A percentile compares a stretch with the other conserved stretches of the same genome.
Evolutionary conservation across 2,113 vertebrate species (phyloP).

Genomic region (Phrynocephalus versicolor): DNA sequence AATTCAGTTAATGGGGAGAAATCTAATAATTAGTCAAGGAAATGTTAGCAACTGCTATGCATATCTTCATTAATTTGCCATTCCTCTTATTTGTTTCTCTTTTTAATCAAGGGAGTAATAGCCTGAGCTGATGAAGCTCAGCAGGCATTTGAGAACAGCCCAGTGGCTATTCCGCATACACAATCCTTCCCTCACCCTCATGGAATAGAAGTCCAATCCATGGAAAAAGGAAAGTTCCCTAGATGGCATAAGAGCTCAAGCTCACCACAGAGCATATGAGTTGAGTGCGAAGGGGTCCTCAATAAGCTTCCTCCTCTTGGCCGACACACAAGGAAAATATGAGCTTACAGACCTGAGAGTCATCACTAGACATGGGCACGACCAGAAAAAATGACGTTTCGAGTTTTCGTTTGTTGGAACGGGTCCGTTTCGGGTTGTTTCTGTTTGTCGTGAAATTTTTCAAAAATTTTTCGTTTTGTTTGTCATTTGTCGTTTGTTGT

Average conservation of each 20-base stretch:
- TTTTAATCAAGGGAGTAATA: conserved; percentile 65
- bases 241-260: background rate
- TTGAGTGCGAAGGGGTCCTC: background rate
- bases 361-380: too few species aligned
- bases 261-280: background rate
- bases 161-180: conserved; percentile 63
- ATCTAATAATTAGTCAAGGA: background rate
- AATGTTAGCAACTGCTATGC: background rate
- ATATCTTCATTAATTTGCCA: conserved; percentile 49
- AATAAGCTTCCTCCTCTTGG: background rate
- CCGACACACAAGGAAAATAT: background rate
- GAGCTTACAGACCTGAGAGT: background rate
- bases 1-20: background rate
- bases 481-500: too few species aligned
- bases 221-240: background rate
- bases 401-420: too few species aligned
- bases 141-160: conserved; percentile 59
- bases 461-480: too few species aligned
- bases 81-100: conserved; percentile 73
- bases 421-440: too few species aligned
- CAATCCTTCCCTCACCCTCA: background rate
- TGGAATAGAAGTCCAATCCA: background rate
- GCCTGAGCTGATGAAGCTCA: conserved; percentile 60
- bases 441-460: too few species aligned
- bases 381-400: too few species aligned